These are phyloP conservation scores for Agrilus cyanescens DNA, from an alignment of 2,888 invertebrate genomes.

Conservation along the genomic window DNA sequence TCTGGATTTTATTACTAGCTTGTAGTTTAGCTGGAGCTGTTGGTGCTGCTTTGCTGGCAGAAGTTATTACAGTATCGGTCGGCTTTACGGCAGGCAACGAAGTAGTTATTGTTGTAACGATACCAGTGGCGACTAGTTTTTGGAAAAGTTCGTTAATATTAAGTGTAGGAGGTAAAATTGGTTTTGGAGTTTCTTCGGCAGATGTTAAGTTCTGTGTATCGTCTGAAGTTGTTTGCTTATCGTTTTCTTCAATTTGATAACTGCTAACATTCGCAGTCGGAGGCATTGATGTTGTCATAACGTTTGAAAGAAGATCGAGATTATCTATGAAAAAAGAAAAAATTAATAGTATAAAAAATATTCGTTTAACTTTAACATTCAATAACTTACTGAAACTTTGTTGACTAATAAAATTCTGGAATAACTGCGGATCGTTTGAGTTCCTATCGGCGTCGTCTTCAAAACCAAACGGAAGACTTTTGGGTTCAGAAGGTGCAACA, in stretches of 20 bases:
- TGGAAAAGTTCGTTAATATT: constrained; percentile 78
- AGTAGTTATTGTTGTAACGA: constrained; percentile 40
- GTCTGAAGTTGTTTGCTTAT: constrained; percentile 2
- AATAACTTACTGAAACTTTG: constrained; percentile 28
- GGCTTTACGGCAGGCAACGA: not conserved
- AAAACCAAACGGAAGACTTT: constrained; percentile 15
- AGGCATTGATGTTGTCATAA: constrained; percentile 49
- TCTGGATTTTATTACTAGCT: not conserved
- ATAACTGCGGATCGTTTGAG: constrained; percentile 29
- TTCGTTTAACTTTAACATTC: not conserved
- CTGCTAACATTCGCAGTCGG: constrained; percentile 41
- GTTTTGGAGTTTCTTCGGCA: constrained; percentile 27
- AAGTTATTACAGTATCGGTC: not conserved
- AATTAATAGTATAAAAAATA: not conserved
- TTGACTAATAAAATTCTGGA: constrained; percentile 29
- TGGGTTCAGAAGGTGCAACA: constrained; percentile 20
- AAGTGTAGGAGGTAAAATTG: constrained; percentile 26
- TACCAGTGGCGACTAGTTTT: constrained; percentile 76
- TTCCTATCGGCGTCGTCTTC: constrained; percentile 27
- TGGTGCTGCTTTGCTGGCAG: constrained; percentile 18
- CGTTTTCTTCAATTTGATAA: constrained; percentile 39
- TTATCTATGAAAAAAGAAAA: constrained; percentile 33
- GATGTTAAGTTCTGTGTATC: constrained; percentile 18
- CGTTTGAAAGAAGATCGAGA: constrained; percentile 54
- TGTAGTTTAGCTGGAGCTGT: constrained; percentile 5